Evolutionary conservation across 2,888 invertebrate genomes (phyloP), one percentile per base, ranked within the genome.

Genomic region (Abrostola tripartita): DNA sequence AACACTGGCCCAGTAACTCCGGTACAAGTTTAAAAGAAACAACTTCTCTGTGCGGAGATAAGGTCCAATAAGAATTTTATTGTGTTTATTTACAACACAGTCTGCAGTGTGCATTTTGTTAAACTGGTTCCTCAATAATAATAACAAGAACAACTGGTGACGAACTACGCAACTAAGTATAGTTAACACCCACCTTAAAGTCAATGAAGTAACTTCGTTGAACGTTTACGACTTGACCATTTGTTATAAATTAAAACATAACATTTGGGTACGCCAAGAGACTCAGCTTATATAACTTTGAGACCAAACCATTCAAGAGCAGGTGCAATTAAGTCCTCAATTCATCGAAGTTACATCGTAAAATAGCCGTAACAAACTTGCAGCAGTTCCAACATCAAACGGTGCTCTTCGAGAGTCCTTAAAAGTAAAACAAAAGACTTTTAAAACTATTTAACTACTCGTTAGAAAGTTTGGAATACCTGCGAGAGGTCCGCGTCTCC

Each of bases 401-500:
- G 53, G 37, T 61, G 14, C 66, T 66, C 54, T 49, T n/a, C 56
- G 37, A 37, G 63, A 63, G 56, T 59, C 52, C 55, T 55, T 56
- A 63, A 68, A 77, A 66, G 58, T 65, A 53, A 68, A 65, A 65
- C 61, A 72, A 76, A 76, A 63, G 54, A 62, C 54, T 58, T 68
- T 52, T 49, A 51, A 65, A 71, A 74, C 66, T 71, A 76, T 66
- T 74, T 61, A 69, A 74, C 64, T 78, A 81, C 77, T 83, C 71
- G 63, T 83, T 80, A 57, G 63, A 86, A 90, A 90, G 84, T 88
- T 90, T 85, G 68, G 69, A 81, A 90, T 95, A 96, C 96, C 96
- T 96, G 95, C 75, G 96, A 96, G 77, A 96, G 94, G 87, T 96
- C 96, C 68, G 95, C 87, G 90, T 96, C 96, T 88, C 95, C 95